Conservation (phyloP, 2,113 vertebrate species). For the Grammomys surdaster region DNA sequence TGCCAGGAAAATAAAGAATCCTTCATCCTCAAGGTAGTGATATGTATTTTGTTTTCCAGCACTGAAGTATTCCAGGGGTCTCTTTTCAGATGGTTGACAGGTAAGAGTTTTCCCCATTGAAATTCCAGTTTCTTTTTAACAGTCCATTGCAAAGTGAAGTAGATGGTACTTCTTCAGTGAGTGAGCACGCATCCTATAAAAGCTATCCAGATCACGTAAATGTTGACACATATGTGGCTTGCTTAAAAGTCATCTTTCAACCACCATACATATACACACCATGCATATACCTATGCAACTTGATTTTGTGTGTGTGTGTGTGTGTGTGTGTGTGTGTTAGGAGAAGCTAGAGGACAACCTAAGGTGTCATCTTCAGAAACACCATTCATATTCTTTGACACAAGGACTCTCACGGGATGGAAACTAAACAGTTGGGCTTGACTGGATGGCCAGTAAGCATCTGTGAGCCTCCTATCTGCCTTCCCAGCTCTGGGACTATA, state of each 20-base stretch:
- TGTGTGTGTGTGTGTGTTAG: background rate
- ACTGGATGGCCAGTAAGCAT: too few species aligned
- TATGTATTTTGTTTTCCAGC: background rate
- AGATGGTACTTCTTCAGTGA: background rate
- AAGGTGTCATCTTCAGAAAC: background rate
- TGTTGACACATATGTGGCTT: background rate
- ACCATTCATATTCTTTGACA: background rate
- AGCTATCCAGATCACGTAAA: background rate
- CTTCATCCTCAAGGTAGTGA: background rate
- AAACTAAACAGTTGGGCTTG: background rate
- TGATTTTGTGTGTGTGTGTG: background rate
- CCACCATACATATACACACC: background rate
- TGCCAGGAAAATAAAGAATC: background rate
- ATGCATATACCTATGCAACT: background rate
- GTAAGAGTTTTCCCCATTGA: background rate
- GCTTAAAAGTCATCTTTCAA: conserved; percentile 28
- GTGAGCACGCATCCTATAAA: background rate
- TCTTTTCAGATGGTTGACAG: background rate
- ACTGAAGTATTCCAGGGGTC: background rate
- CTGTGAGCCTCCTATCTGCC: background rate
- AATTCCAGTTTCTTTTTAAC: conserved; percentile 1
- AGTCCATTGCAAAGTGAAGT: background rate
- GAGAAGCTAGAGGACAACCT: background rate
- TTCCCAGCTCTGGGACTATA: background rate
- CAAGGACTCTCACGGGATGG: background rate